Evolutionary conservation across 2,797 vertebrate species (phyloP).

Genomic region (Loris lydekkerianus): DNA sequence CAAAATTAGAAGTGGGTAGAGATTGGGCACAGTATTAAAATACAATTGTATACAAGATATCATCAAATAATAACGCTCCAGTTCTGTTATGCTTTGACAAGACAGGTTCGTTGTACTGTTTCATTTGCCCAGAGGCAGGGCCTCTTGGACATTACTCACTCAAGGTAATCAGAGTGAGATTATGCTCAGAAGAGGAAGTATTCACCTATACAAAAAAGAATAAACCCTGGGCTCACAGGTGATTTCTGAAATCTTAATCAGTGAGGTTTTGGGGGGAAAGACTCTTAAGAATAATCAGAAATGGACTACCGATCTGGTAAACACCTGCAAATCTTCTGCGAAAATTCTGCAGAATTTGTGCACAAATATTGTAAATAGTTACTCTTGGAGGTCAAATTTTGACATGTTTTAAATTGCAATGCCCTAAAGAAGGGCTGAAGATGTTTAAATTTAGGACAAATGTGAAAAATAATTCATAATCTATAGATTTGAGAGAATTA

Average conservation of each 20-base stretch:
- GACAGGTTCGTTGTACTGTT: background rate
- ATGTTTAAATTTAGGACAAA: background rate
- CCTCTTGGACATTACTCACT: background rate
- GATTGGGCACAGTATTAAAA: background rate
- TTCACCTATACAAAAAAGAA: background rate
- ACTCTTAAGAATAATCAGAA: slow-evolving; percentile 26
- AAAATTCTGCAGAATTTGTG: background rate
- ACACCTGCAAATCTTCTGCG: background rate
- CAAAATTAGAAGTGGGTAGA: background rate
- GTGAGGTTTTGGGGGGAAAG: background rate
- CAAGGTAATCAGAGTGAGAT: background rate
- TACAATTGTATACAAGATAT: background rate
- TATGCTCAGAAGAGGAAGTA: background rate
- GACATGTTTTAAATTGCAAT: background rate
- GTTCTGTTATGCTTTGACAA: slow-evolving; percentile 43
- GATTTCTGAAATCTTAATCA: background rate
- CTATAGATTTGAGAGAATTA: background rate
- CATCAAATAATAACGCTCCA: background rate
- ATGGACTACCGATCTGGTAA: background rate
- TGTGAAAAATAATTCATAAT: background rate
- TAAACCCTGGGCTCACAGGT: background rate
- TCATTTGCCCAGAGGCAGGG: background rate
- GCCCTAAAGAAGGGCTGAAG: background rate
- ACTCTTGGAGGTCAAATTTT: background rate
- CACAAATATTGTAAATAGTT: background rate